Conservation (phyloP, 2,797 vertebrate genomes). For the Sciurus carolinensis region DNA sequence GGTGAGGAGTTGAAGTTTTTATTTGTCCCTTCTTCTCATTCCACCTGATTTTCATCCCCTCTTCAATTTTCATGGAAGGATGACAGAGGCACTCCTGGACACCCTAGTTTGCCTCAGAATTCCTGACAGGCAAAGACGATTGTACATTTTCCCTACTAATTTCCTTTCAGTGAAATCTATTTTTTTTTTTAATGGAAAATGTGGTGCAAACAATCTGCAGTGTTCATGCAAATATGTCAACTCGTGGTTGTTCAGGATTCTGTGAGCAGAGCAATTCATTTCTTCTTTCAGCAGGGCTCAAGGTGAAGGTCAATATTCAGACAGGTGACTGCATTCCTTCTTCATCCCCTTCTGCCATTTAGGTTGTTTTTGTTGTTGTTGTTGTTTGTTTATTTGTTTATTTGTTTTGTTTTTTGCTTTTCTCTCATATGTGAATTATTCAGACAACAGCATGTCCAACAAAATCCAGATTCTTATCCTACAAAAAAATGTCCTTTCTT, state of each 20-base stretch:
- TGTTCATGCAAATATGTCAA: neutral
- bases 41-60: neutral
- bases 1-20: neutral
- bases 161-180: conserved; percentile 38
- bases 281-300: neutral
- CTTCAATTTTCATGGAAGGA: neutral
- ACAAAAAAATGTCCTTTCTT: conserved; percentile 56
- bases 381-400: neutral
- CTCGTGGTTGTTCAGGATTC: neutral
- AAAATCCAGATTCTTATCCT: neutral
- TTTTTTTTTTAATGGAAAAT: conserved; percentile 16
- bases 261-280: neutral
- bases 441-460: neutral
- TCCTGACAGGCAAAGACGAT: conserved; percentile 10
- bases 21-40: neutral
- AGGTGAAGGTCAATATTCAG: neutral
- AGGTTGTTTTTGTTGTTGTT: neutral
- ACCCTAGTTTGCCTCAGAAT: neutral
- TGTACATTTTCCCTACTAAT: neutral
- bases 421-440: neutral
- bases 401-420: neutral
- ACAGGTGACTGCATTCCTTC: neutral
- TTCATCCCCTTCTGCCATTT: neutral
- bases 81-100: neutral
- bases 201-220: neutral